Base-by-base conservation (phyloP, 2,113 vertebrate species). In the Potamarius usumacintae region DNA sequence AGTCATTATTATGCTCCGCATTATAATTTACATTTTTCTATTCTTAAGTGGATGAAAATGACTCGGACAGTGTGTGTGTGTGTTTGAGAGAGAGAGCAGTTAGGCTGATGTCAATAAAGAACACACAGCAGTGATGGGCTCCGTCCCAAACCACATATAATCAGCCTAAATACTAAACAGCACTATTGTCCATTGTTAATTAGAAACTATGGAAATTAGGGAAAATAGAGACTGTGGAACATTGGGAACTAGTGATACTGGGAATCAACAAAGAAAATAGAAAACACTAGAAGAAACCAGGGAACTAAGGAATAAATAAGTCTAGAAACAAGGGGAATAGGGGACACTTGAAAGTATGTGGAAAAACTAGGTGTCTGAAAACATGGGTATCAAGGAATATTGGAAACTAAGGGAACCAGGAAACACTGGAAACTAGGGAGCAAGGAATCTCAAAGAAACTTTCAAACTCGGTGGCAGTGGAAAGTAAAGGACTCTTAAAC, bases 21-120 rank as follows among this genome's bases (percentile, higher is more conserved):
- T 72, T 72, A 72, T 72, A 72, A 72, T 72, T 72, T 72, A 72
- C 30, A 42, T 72, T 72, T 72, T 72, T 72, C 8, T 72, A 30
- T 30, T 18, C 69, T 27, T 18, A 72, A 72, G 69, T 72, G 69
- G 30, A 18, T 4, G 30, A 72, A 72, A 72, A 72, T 42, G 27
- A 72, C 69, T 72, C 7, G 69, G 34, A 42, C 69, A 42, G 1
- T 77, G 74, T 77, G 74, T 77, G 74, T n/a, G 74, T n/a, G 48
- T 48, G 67, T 71, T 27, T 71, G 34, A 42, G 15, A 30, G 11
- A 17, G 69, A 34, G 4, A 15, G 52, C 48, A 76, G 42, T 52
- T 48, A 76, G 50, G 22, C 15, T 76, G 71, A 72, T 18, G 42
- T 76, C 72, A 76, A 25, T 76, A 52, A 76, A 25, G 48, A 22